Conservation (phyloP, 2,113 vertebrate genomes). For the Agapornis roseicollis region DNA sequence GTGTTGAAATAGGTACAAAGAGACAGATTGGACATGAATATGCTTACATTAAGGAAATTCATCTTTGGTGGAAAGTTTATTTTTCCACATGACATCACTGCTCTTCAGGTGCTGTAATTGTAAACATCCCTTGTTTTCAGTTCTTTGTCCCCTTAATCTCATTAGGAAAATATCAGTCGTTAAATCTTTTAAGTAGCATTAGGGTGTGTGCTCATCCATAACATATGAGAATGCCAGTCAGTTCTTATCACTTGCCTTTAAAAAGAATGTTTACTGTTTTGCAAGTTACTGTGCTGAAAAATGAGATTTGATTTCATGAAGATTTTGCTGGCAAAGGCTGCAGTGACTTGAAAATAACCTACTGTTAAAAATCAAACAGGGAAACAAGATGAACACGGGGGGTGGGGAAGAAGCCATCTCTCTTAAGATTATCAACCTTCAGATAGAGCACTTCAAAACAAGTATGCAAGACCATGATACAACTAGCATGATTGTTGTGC, state of each 20-base stretch:
- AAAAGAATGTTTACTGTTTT: neutral
- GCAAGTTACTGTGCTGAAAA: neutral
- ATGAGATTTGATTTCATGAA: neutral
- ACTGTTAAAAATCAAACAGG: slow-evolving; percentile 3
- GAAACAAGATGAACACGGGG: neutral
- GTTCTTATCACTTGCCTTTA: slow-evolving; percentile 54
- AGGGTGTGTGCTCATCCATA: slow-evolving; percentile 72
- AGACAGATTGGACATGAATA: neutral
- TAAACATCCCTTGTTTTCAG: slow-evolving; percentile 70
- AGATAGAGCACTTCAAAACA: neutral
- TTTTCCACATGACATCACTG: slow-evolving; percentile 50
- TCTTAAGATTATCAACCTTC: neutral
- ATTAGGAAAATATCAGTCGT: slow-evolving; percentile 85
- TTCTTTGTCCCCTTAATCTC: slow-evolving; percentile 76
- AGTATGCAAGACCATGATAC: neutral
- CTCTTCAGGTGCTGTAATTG: slow-evolving; percentile 65
- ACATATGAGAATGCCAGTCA: slow-evolving; percentile 72
- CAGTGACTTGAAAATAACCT: neutral
- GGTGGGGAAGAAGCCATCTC: neutral
- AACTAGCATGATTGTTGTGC: neutral
- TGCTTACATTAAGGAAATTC: neutral
- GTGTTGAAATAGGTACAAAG: neutral
- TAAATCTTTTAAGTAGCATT: slow-evolving; percentile 84
- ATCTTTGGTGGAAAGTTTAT: slow-evolving; percentile 20
- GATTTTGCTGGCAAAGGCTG: neutral